Evolutionary conservation across 2,888 invertebrate genomes (phyloP).

Genomic region (Biston stratarius): DNA sequence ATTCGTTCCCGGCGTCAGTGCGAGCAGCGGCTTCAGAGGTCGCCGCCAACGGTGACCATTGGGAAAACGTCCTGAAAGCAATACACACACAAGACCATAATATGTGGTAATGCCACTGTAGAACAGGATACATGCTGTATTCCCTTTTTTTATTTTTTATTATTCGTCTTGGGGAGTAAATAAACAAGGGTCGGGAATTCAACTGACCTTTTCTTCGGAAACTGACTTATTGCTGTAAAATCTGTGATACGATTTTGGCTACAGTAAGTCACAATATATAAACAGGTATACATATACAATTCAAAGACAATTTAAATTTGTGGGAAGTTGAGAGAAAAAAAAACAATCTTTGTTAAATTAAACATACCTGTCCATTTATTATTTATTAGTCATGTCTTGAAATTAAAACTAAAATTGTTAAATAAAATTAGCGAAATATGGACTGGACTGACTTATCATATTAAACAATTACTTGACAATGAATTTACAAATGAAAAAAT

Average conservation of each 20-base stretch:
- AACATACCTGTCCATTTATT: too few relatives aligned
- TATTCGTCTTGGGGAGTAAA: constrained; percentile 46
- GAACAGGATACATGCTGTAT: constrained; percentile 78
- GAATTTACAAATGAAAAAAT: background rate
- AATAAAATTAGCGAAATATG: background rate
- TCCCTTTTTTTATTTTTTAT: constrained; percentile 65
- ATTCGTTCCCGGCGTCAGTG: constrained; percentile 76
- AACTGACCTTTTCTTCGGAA: background rate
- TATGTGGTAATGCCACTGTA: constrained; percentile 85
- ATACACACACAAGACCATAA: constrained; percentile 84
- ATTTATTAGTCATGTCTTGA: too few relatives aligned
- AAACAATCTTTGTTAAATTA: too few relatives aligned
- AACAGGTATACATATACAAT: too few relatives aligned
- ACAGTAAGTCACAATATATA: too few relatives aligned
- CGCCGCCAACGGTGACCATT: constrained; percentile 88
- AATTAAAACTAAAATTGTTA: too few relatives aligned
- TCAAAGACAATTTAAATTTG: too few relatives aligned
- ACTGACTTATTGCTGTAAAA: background rate
- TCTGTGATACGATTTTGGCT: too few relatives aligned
- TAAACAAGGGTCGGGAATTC: constrained; percentile 18
- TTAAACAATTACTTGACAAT: background rate
- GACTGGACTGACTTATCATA: background rate
- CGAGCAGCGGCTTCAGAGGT: constrained; percentile 87
- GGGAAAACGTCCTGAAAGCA: constrained; percentile 88
- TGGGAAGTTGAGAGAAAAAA: too few relatives aligned